Evolutionary conservation across 2,797 vertebrate genomes (phyloP), one percentile per base, ranked within the genome.

Genomic region (Pagetopsis macropterus): DNA sequence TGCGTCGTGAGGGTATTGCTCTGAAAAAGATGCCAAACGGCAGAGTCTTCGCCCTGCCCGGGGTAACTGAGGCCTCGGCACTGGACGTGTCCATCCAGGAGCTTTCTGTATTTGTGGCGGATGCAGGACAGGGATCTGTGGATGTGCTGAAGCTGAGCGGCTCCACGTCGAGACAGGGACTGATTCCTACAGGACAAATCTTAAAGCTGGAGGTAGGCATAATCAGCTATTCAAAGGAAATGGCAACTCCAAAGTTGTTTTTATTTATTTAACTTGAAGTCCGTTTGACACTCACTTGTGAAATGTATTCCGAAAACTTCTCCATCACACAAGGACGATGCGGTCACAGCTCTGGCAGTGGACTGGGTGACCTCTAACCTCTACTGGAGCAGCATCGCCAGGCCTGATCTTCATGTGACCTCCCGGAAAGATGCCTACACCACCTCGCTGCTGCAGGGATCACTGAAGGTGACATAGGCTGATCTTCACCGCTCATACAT

Each of bases 321-420:
- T 82, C 9, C 1, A 0, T 51, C 37, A 17, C 51, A 59, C 2
- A 61, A 91, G 85, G 94, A 91, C n/a, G 92, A 82, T 0, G 75
- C 90, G 0, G 82, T 94, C 0, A 93, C 91, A 0, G 91, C 93
- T 45, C 72, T 99, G 63, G 96, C 96, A 16, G 87, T 98, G 3
- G 97, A 98, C 91, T 98, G 97, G 97, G 85, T 96, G 81, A 97
- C 95, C 0, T 90, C 89, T 2, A 98, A 96, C 84, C 73, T 98
- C 12, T 98, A 96, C 87, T 99, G 97, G 97, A 96, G 96, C 9
- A 94, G 93, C 68, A 85, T 60, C 0, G 82, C 82, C 14, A 92
- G 76, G 0, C 86, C 94, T 1, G 76, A 88, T 65, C 91, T 99
- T 70, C 87, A 84, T 0, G 95, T 97, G 52, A 95, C 95, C 4